Base-by-base conservation (phyloP, 1,140 invertebrate genomes). In the Aphelenchoides besseyi region DNA sequence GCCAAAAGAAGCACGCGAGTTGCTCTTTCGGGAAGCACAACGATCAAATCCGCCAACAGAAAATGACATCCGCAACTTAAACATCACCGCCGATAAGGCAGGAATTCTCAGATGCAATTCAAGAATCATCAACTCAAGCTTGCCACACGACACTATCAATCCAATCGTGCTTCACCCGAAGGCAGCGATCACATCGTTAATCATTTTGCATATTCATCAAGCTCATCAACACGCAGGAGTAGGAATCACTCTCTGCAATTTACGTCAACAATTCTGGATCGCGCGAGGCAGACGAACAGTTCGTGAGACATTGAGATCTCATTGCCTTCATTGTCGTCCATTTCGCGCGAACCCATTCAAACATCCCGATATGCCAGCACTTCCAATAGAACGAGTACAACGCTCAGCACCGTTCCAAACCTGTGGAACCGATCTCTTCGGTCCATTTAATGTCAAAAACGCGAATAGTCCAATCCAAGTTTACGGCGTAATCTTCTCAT, bases 401-500 rank as follows among this genome's bases (percentile, higher is more conserved):
- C 18, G 37, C n/a, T 16, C 69, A 29, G 53, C 64, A 12, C 76
- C 77, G 3, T 78, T 78, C 68, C 68, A 66, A 23, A 68, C 74
- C 55, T 16, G 12, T 35, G 63, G 74, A 16, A 52, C 72, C 5
- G 74, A 79, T 52, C 70, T 30, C 35, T 71, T 71, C 71, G 77
- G 78, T 12, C 78, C 78, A 0, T 79, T 74, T 18, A 9, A 29
- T 0, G 29, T 79, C 3, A 76, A 76, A 73, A 32, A 67, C n/a
- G 66, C 72, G 23, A 23, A 68, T 41, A 77, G 59, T 28, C 37
- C 69, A 32, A 1, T 69, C 0, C 79, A 79, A 59, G 3, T 68
- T 26, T 79, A 72, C 62, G 73, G 68, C 29, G 32, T 68, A 16
- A 5, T 79, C 0, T 79, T 79, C 41, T 72, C 78, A 33, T 79